These are phyloP conservation scores for Sepiola atlantica DNA, from an alignment of 2,888 invertebrate species.

Conservation along the genomic window DNA sequence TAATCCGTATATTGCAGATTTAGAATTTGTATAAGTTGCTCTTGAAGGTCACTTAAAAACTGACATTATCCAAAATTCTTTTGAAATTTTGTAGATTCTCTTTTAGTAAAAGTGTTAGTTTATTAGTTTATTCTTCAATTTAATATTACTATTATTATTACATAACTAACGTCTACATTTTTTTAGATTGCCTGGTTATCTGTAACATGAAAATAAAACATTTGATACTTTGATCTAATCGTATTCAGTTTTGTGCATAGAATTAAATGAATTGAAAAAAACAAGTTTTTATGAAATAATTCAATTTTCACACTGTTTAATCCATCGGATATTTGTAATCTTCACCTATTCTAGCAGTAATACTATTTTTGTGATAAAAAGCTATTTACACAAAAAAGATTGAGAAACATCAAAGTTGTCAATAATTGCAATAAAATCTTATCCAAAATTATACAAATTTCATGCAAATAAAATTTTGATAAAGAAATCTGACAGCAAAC, in stretches of 20 bases:
- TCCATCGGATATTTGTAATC: neutral
- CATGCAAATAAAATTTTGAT: neutral
- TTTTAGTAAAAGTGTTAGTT: no score
- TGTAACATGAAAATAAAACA: neutral
- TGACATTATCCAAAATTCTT: no score
- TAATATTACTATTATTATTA: neutral
- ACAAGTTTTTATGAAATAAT: neutral
- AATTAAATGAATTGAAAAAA: neutral
- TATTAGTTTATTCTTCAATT: no score
- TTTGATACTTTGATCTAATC: neutral
- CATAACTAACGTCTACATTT: neutral
- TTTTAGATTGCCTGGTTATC: neutral
- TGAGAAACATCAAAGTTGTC: no score
- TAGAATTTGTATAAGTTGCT: no score
- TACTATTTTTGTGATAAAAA: no score
- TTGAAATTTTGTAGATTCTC: no score
- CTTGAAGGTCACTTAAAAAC: no score
- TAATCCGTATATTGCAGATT: no score
- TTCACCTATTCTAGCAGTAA: no score
- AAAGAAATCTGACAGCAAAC: neutral
- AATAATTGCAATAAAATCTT: neutral
- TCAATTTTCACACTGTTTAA: neutral
- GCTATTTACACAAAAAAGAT: no score
- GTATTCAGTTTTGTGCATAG: neutral
- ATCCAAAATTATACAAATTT: neutral